Conservation (phyloP, 2,797 vertebrate species). For the Microcaecilia unicolor region DNA sequence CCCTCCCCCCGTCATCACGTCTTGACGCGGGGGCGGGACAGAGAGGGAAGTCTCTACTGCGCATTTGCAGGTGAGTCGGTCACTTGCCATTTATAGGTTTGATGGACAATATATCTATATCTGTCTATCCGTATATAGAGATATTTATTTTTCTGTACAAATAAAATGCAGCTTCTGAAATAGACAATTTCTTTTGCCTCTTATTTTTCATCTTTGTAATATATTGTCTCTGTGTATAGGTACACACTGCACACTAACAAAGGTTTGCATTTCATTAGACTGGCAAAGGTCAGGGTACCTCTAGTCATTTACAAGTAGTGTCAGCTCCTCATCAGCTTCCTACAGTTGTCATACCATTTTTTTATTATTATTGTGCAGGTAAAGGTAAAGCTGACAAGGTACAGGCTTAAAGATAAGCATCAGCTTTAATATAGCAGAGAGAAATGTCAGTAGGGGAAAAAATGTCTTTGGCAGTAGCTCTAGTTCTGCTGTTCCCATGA, state of each 20-base stretch:
- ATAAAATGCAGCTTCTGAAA: too few species aligned
- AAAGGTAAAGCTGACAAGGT: constrained; percentile 7
- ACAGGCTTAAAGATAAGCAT: constrained; percentile 30
- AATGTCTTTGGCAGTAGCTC: constrained; percentile 11
- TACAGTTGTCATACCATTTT: constrained; percentile 31
- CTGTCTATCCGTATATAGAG: too few species aligned
- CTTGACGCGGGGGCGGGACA: too few species aligned
- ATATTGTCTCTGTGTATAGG: too few species aligned
- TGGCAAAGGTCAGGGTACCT: constrained; percentile 41
- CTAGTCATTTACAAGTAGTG: constrained; percentile 20
- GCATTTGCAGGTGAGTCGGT: too few species aligned
- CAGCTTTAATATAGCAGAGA: constrained; percentile 26
- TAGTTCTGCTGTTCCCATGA: constrained; percentile 17
- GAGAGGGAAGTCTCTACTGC: too few species aligned
- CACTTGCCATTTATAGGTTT: too few species aligned
- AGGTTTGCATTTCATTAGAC: constrained; percentile 18
- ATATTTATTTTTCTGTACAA: too few species aligned
- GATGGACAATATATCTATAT: too few species aligned
- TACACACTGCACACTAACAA: constrained; percentile 31
- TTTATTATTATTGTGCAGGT: constrained; percentile 8
- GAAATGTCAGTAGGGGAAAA: constrained; percentile 24
- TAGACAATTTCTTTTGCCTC: too few species aligned
- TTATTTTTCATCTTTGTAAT: too few species aligned
- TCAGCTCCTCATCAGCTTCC: constrained; percentile 16
- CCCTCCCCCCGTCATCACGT: too few species aligned